Evolutionary conservation across 2,888 invertebrate genomes (phyloP), one percentile per base, ranked within the genome.

Genomic region (Yponomeuta malinellus): DNA sequence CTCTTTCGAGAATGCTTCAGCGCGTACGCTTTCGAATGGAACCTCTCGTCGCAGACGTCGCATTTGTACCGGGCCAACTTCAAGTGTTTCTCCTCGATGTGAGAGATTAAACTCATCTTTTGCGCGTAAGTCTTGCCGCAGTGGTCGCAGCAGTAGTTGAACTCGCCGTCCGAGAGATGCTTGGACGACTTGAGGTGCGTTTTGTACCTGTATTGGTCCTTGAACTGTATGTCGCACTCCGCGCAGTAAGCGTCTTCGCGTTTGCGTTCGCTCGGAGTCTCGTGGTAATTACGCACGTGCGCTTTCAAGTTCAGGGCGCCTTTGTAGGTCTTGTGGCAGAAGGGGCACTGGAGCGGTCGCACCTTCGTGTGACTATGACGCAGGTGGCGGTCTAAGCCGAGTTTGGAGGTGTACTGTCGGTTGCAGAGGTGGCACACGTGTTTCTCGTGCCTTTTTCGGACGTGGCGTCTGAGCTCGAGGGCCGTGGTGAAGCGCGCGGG

Each of bases 141-240:
- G 33, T 59, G 6, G 9, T 9, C 23, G 31, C 69, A 69, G 15
- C n/a, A 4, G 29, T 31, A 69, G 23, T 43, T 69, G 59, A 52
- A 69, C 3, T 29, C 29, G 8, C 29, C 65, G 10, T 12, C 31
- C 29, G 10, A 12, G 12, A 65, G 29, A 10, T 65, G 65, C 12
- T 65, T 65, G 31, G 31, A 31, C 0, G 43, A 70, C 15, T 71
- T 73, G 67, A 76, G 43, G 48, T 76, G 76, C 0, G 37, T 37
- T 1, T n/a, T 72, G 15, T 73, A 76, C n/a, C 70, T 70, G 6
- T 70, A 15, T 2, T 70, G 64, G 43, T 76, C 74, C 10, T 74
- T 73, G 69, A 76, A 76, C 31, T 75, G 73, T 37, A 74, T 71
- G 63, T 76, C 71, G n/a, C 76, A 76, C 37, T 76, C 76, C 1